Evolutionary conservation across 2,888 invertebrate species (phyloP), one percentile per base, ranked within the genome.

Genomic region (Caenorhabditis sp.): DNA sequence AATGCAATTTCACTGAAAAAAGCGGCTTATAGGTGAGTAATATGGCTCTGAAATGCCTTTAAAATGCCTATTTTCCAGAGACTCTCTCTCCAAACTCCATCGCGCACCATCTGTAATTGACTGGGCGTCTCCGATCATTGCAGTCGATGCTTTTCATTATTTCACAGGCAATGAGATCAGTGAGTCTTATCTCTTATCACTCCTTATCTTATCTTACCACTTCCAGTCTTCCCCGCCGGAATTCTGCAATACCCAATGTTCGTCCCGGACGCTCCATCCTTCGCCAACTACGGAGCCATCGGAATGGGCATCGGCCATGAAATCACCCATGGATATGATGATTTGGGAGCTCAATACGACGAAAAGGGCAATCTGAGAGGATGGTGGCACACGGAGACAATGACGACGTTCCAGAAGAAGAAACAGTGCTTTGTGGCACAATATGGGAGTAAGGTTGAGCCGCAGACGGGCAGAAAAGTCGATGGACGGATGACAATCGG

Each of bases 281-380:
- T 83, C 61, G 85, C 88, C 56, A 88, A 88, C 56, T 90, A 88
- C 65, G 89, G 88, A 8, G 82, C 88, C 1, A 87, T 90, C 24
- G 90, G 90, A 50, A 88, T 88, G 85, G 89, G 87, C 20, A 88
- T 90, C 37, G 89, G 84, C 0, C 89, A 90, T 61, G 90, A 90
- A 60, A 85, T 90, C 22, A 90, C 89, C 11, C 90, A 90, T 69
- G 89, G 89, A 15, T 90, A 87, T 56, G 90, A 90, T 74, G 89
- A 90, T 82, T 56, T 88, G 24, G 89, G 90, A 15, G 82, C 89
- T 15, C 88, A 89, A 69, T 90, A 88, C 77, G 89, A 89, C 67
- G 88, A 84, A 4, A 70, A 82, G 24, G 90, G 90, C 11, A 88
- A 86, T 55, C 72, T 89, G 40, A 83, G 86, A 24, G 81, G 84